phyloP scores from a whole-genome alignment of 2,113 vertebrate species.

The Platichthys stellatus region DNA sequence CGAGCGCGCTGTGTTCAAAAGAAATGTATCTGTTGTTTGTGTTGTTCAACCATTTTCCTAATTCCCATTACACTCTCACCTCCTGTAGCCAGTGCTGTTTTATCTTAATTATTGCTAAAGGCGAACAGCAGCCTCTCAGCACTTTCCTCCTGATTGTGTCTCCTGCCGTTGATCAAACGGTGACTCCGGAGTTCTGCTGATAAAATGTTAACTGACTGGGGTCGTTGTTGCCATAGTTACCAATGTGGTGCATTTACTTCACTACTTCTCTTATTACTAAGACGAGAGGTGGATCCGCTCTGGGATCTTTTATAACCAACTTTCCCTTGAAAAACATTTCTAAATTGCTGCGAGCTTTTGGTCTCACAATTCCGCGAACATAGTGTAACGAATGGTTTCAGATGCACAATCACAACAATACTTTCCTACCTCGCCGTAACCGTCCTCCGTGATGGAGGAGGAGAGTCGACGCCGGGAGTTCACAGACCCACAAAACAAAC shows the following conservation, averaged over 20 bases:
- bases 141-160: conserved; percentile 16
- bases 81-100: background rate
- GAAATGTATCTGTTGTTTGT: background rate
- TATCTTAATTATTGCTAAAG: conserved; percentile 28
- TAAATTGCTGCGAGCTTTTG: background rate
- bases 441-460: no score
- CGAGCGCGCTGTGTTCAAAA: background rate
- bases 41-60: background rate
- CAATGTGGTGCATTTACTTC: background rate
- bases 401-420: no score
- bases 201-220: conserved; percentile 2
- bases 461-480: background rate
- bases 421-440: no score
- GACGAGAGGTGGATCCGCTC: background rate
- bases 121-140: conserved; percentile 21
- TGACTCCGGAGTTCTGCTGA: conserved; percentile 2
- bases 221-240: background rate
- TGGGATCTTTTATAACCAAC: background rate
- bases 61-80: background rate
- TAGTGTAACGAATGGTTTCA: no score
- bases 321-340: background rate
- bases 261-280: background rate
- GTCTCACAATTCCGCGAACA: background rate
- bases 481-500: background rate
- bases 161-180: conserved; percentile 26